Evolutionary conservation across 2,888 invertebrate species (phyloP), one percentile per base, ranked within the genome.

Genomic region (Iselma pallidipennis): DNA sequence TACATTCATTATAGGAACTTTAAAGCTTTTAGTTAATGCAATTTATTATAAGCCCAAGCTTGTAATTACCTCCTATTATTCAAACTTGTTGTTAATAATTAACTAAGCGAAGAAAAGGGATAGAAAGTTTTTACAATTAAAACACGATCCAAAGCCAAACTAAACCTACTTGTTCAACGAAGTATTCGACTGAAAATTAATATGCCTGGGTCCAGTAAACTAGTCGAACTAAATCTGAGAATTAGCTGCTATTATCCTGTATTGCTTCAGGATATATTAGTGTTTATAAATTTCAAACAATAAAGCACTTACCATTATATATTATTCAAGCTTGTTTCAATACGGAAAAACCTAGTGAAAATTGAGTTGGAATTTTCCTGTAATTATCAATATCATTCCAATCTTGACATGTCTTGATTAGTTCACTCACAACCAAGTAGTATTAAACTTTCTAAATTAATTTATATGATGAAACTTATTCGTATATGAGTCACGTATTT

Each of bases 41-140:
- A 57, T 63, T 53, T 52, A 56, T 58, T 50, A 58, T 57, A 58
- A 50, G 51, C 26, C n/a, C 28, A 7, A 12, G 31, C 31, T 26
- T 16, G 26, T 50, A 51, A 37, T 28, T 21, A 37, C 29, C n/a
- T 49, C 6, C 50, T 42, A 51, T 19, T 42, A 21, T 31, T 57
- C 51, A 37, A 37, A 14, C 5, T 37, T 16, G 37, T 37, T 37
- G 14, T 37, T 37, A 16, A 14, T 37, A 37, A 37, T 16, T 14
- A 37, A 37, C 16, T 5, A 6, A 14, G 31, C 14, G n/a, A n/a
- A 14, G 31, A 33, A 33, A 37, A 16, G 14, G 1, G 2, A 2
- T 1, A 9, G 19, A 37, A 37, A 16, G n/a, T 33, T 33, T 14
- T 33, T 14, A 9, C 1, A 2, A 7, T 7, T 16, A n/a, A n/a